Percentiles rank a stretch among this genome's conserved stretches.
phyloP scores from a whole-genome alignment of 2,888 invertebrate species.

The Ectemnius cavifrons region DNA sequence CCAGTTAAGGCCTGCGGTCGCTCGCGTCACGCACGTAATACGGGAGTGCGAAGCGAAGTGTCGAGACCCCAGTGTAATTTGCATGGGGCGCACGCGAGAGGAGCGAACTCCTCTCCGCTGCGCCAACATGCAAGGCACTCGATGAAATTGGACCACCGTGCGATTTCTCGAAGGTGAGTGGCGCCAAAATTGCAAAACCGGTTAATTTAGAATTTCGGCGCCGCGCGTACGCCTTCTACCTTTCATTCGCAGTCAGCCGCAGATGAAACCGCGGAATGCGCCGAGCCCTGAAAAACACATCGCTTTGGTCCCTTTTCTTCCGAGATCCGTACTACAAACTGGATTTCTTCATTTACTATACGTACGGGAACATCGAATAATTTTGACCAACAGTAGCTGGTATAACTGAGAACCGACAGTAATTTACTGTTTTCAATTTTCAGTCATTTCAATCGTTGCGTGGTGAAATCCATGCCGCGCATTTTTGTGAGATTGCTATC shows the following conservation, averaged over 20 bases:
- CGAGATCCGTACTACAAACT: too few species aligned
- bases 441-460: too few species aligned
- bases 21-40: slow-evolving; percentile 21
- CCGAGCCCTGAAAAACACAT: too few species aligned
- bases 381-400: too few species aligned
- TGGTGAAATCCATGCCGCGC: too few species aligned
- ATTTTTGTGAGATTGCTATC: not conserved
- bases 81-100: slow-evolving; percentile 20
- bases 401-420: too few species aligned
- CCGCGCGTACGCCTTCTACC: not conserved
- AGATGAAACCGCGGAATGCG: too few species aligned
- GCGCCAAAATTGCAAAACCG: slow-evolving; percentile 55
- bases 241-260: too few species aligned
- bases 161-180: slow-evolving; percentile 38
- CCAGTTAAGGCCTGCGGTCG: slow-evolving; percentile 2
- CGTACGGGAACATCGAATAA: too few species aligned
- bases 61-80: slow-evolving; percentile 34
- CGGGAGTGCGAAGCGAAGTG: slow-evolving; percentile 30
- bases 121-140: slow-evolving; percentile 2
- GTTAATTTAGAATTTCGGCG: slow-evolving; percentile 51
- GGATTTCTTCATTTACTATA: too few species aligned
- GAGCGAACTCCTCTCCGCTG: not conserved
- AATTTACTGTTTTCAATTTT: not conserved
- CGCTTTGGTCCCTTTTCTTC: too few species aligned
- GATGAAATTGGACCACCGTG: slow-evolving; percentile 43